These are phyloP conservation scores for Netelia fuscicornis DNA, from an alignment of 2,888 invertebrate genomes.

Conservation along the genomic window DNA sequence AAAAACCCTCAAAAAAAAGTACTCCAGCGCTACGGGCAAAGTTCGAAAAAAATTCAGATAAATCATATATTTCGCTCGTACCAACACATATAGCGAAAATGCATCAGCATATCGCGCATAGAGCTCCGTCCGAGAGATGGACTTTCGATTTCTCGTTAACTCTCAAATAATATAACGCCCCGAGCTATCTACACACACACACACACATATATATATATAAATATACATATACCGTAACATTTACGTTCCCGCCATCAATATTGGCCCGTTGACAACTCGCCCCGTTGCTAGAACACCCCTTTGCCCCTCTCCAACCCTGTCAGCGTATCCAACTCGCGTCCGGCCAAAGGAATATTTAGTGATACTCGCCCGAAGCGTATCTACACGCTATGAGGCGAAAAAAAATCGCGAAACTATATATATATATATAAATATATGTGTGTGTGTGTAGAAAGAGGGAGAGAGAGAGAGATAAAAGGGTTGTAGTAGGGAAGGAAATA, in stretches of 20 bases:
- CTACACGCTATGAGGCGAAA: slow-evolving; percentile 40
- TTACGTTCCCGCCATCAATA: slow-evolving; percentile 82
- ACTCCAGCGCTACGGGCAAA: neutral
- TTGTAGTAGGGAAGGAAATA: slow-evolving; percentile 35
- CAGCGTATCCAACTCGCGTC: slow-evolving; percentile 71
- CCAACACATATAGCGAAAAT: slow-evolving; percentile 8
- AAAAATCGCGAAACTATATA: neutral
- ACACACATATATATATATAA: slow-evolving; percentile 16
- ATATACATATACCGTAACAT: slow-evolving; percentile 16
- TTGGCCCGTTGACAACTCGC: slow-evolving; percentile 82
- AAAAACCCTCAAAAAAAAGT: too few relatives aligned
- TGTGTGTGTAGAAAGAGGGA: too few relatives aligned
- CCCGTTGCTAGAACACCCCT: slow-evolving; percentile 68
- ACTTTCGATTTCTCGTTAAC: slow-evolving; percentile 73
- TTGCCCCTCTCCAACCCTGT: slow-evolving; percentile 77
- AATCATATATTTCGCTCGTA: slow-evolving; percentile 15
- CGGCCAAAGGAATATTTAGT: slow-evolving; percentile 81
- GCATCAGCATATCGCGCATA: slow-evolving; percentile 48
- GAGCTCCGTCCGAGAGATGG: slow-evolving; percentile 43
- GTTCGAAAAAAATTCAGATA: neutral
- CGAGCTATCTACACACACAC: slow-evolving; percentile 31
- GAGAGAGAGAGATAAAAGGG: slow-evolving; percentile 19
- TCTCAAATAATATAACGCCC: slow-evolving; percentile 70
- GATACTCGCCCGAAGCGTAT: slow-evolving; percentile 81
- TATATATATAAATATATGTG: slow-evolving; percentile 15